Base-by-base conservation (phyloP, 2,888 invertebrate species). In the Chymomyza fuscimana region DNA sequence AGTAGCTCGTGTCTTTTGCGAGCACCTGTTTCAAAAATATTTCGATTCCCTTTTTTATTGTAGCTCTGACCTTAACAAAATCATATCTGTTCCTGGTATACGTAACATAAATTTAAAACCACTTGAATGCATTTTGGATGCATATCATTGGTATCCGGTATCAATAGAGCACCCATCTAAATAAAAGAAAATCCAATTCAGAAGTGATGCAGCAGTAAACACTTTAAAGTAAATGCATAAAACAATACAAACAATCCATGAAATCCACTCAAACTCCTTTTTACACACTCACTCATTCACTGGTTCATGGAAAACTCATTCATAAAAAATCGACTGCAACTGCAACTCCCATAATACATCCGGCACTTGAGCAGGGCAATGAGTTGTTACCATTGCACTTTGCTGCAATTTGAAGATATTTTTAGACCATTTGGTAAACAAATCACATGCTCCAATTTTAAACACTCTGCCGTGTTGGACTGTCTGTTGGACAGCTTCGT, bases 381-480 rank as follows among this genome's bases (percentile, higher is more conserved):
- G 36, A 77, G 72, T 46, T 46, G 40, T 46, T 46, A 12, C 40
- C 40, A 67, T 63, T 59, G 63, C 66, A 77, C 69, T 69, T 71
- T 58, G 66, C 63, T 75, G 78, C 78, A 77, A 80, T 82, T 80
- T 80, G 75, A 68, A 64, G 69, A 46, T 80, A 80, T 80, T 82
- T 80, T 82, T 75, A 76, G 78, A 75, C 63, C 72, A 72, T 73
- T 82, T 60, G 76, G 82, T 82, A 80, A 82, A 82, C 80, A 80
- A 80, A 80, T 82, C 80, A 72, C 63, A 72, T 79, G 80, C 72
- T 81, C 77, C 82, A 79, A 70, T 77, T 80, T 67, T 56, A 65
- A 46, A 65, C 63, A 61, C 66, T 50, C n/a, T 25, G 36, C 76
- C 69, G 52, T 56, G 65, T 65, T 76, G 65, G 46, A 36, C 6